Base-by-base conservation (phyloP, 2,888 invertebrate genomes). In the Lysandra bellargus region DNA sequence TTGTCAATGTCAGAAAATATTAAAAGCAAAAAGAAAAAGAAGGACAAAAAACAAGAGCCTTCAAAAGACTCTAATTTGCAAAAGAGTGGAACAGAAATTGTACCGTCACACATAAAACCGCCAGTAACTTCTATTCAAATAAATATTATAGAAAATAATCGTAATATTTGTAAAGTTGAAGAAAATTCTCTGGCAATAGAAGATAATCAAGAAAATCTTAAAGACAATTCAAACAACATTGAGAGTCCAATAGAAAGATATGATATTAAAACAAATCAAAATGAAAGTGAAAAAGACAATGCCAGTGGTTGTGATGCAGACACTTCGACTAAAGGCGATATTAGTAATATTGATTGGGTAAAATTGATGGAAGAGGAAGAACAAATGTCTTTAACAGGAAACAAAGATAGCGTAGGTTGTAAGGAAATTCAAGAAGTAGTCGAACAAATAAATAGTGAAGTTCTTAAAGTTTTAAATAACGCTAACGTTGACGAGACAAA, bases 351-450 rank as follows among this genome's bases (percentile, higher is more conserved):
- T 81, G 92, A 94, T 82, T 94, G 94, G 94, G 94, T 93, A 82
- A 87, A 89, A 60, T 85, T 94, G 82, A 88, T 94, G 82, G 91
- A 89, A 81, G 93, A 92, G 85, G 92, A 94, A 85, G 91, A 92
- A 85, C 86, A 84, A 60, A 81, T 87, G 80, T 80, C 86, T 14
- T 87, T 89, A 78, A 85, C 85, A 14, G 84, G 83, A 78, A 79
- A 83, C 40, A 83, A 85, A 73, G 80, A 83, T 37, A 33, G 14
- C 49, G 78, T 81, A 76, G 81, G 82, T 30, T 72, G 79, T 49
- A 81, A 83, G 76, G 82, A 83, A 78, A 57, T 82, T 37, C 83
- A 87, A 84, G 87, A 89, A 81, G 82, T 91, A 30, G 92, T 93
- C 3, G 91, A 64, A 92, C 79, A 94, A 94, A 86, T 93, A 93